Conservation (phyloP, 2,888 invertebrate genomes). For the Arge pagana region DNA sequence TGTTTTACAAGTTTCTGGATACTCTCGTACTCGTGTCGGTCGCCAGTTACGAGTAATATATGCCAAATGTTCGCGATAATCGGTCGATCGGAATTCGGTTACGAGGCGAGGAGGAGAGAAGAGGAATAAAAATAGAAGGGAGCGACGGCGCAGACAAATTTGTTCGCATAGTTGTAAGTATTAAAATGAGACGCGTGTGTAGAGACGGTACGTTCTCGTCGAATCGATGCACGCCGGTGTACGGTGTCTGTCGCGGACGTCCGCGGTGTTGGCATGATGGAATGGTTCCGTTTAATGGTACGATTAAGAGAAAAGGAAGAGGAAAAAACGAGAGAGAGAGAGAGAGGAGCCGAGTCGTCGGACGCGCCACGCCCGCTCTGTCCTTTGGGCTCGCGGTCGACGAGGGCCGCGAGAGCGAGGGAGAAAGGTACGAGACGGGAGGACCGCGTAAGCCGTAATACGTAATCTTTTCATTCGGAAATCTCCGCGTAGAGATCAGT, state of each 20-base stretch:
- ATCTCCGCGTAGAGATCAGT: constrained; percentile 40
- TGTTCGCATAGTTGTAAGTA: too few relatives aligned
- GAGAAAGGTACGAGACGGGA: constrained; percentile 11
- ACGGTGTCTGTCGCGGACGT: constrained; percentile 29
- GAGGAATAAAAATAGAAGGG: too few relatives aligned
- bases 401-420: constrained; percentile 19
- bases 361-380: constrained; percentile 27
- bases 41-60: too few relatives aligned
- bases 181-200: too few relatives aligned
- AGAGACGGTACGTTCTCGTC: too few relatives aligned
- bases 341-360: constrained; percentile 26
- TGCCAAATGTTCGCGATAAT: too few relatives aligned
- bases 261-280: constrained; percentile 35
- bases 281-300: constrained; percentile 38
- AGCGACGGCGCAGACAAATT: too few relatives aligned
- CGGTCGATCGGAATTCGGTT: too few relatives aligned
- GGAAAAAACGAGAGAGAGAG: background rate
- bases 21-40: too few relatives aligned
- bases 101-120: too few relatives aligned
- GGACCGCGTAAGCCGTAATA: constrained; percentile 32
- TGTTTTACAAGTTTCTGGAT: too few relatives aligned
- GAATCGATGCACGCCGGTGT: constrained; percentile 19
- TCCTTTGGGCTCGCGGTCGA: constrained; percentile 28
- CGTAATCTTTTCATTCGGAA: constrained; percentile 42
- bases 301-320: constrained; percentile 23